Evolutionary conservation across 2,888 invertebrate genomes (phyloP).

Genomic region (Drosophila flavopinicola): DNA sequence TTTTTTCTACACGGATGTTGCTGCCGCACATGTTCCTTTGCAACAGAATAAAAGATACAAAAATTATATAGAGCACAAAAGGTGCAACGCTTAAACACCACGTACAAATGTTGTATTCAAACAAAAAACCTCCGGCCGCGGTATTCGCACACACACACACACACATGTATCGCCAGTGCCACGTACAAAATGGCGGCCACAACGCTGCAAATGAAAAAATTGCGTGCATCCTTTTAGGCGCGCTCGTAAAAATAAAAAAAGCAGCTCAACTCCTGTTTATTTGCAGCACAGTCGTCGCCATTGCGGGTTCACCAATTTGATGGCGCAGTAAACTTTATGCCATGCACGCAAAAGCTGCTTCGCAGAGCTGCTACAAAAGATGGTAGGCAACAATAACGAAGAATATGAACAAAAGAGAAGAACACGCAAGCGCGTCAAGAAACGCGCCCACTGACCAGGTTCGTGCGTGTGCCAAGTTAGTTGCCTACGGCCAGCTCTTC

Average conservation of each 20-base stretch:
- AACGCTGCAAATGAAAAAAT: conserved; percentile 61
- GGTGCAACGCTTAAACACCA: conserved; percentile 59
- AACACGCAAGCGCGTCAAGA: conserved; percentile 49
- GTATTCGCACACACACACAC: conserved; percentile 21
- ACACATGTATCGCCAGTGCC: conserved; percentile 10
- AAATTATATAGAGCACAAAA: conserved; percentile 47
- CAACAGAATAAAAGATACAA: conserved; percentile 48
- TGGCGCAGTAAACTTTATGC: conserved; percentile 72
- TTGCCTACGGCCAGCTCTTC: conserved; percentile 20
- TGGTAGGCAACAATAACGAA: conserved; percentile 20
- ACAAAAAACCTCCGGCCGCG: conserved; percentile 56
- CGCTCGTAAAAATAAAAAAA: conserved; percentile 40
- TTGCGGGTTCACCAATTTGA: conserved; percentile 56
- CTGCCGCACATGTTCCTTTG: conserved; percentile 21
- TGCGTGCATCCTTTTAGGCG: conserved; percentile 76
- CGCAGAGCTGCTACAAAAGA: conserved; percentile 33
- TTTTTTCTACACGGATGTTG: conserved; percentile 53
- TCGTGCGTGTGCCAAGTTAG: conserved; percentile 41
- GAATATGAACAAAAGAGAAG: conserved; percentile 10
- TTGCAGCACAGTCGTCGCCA: conserved; percentile 33
- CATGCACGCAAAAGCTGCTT: conserved; percentile 61
- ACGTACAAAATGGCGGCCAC: conserved; percentile 42
- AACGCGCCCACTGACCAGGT: conserved; percentile 22
- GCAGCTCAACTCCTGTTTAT: conserved; percentile 42
- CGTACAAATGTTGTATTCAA: conserved; percentile 70